Evolutionary conservation across 2,113 vertebrate genomes (phyloP), one percentile per base, ranked within the genome.

Genomic region (Channa maculata): DNA sequence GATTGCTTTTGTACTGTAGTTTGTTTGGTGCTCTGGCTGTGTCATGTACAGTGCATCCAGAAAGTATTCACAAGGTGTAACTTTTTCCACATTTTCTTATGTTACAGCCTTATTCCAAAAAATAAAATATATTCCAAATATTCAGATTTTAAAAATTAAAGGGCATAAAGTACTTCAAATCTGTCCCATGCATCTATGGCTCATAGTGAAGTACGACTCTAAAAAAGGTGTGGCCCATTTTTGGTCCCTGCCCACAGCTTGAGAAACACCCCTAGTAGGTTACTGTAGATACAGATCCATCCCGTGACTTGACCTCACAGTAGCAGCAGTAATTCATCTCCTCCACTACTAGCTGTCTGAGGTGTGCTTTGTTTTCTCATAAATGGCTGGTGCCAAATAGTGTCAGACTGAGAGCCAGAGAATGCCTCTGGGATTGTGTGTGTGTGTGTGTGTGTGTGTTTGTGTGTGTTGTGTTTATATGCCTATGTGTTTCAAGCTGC

Each of bases 321-420:
- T 78, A 85, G 75, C 67, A 62, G 55, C 37, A 2, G 85, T 84
- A 85, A 86, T 89, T 85, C 68, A 86, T 89, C 86, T 82, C 52
- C 44, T 66, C 69, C 53, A 33, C 75, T 75, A 54, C 70, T n/a
- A 65, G 83, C 77, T 65, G 83, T 82, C 77, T 80, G 69, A 77
- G 83, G 61, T 84, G 72, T 73, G 75, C 85, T 86, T 84, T 86
- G 75, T 85, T 87, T 88, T 80, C 86, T 90, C 85, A 86, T 80
- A 90, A 88, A 86, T 79, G 79, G 63, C 76, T 50, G 36, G 50
- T 81, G 83, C 75, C 86, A 84, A 83, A 83, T 72, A 68, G 71
- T 79, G 80, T 86, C 78, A 85, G 75, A 67, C 65, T 43, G 64
- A 79, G 51, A 78, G 67, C 57, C 75, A 84, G 75, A 54, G 60